A percentile compares a stretch with the other conserved stretches of the same genome.
Evolutionary conservation across 2,797 vertebrate genomes (phyloP).

Genomic region (Loriculus beryllinus): DNA sequence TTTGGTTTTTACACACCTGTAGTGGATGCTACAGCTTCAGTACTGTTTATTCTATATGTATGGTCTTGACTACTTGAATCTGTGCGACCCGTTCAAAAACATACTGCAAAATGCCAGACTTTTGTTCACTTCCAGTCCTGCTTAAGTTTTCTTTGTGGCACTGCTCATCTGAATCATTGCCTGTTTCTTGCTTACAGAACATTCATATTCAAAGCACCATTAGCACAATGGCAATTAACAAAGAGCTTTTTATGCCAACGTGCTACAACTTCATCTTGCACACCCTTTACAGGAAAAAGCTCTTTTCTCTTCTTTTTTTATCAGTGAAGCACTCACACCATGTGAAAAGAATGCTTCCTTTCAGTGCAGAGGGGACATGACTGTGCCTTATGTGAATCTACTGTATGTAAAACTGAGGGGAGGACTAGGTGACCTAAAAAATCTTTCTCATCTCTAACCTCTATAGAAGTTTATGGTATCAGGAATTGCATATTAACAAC

Average conservation of each 20-base stretch:
- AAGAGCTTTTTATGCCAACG: slow-evolving; percentile 76
- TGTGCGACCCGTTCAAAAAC: slow-evolving; percentile 21
- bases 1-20: not conserved
- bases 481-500: not conserved
- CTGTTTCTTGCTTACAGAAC: slow-evolving; percentile 65
- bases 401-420: not conserved
- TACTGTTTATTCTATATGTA: not conserved
- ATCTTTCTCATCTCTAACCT: slow-evolving; percentile 7
- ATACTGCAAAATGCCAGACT: slow-evolving; percentile 15
- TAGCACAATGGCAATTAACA: slow-evolving; percentile 68
- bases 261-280: slow-evolving; percentile 65
- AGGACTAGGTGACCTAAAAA: slow-evolving; percentile 17
- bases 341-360: slow-evolving; percentile 48
- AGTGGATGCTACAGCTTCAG: not conserved
- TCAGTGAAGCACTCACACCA: slow-evolving; percentile 26
- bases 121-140: slow-evolving; percentile 19
- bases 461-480: not conserved
- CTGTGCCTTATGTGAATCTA: not conserved
- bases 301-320: slow-evolving; percentile 50
- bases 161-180: slow-evolving; percentile 30
- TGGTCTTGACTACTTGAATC: slow-evolving; percentile 26
- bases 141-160: slow-evolving; percentile 4
- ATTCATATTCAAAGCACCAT: slow-evolving; percentile 54
- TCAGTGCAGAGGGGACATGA: slow-evolving; percentile 29
- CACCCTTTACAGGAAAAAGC: slow-evolving; percentile 49